phyloP scores from a whole-genome alignment of 1,140 invertebrate genomes.

The Trichogramma pretiosum region DNA sequence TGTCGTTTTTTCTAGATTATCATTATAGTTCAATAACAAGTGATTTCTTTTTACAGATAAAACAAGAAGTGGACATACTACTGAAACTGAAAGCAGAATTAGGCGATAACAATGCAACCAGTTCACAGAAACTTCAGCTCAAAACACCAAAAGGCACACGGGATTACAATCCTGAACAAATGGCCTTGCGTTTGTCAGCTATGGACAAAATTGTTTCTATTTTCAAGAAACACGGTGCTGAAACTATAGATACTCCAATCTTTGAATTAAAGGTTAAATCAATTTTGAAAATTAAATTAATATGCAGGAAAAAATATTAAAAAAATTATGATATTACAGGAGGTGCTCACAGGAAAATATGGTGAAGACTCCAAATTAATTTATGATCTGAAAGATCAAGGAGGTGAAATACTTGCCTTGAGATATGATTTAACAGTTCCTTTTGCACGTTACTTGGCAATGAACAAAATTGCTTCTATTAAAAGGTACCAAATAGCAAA shows the following conservation, averaged over 20 bases:
- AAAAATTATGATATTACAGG: slow-evolving; percentile 48
- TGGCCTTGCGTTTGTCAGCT: slow-evolving; percentile 83
- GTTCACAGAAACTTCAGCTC: slow-evolving; percentile 68
- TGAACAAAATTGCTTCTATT: slow-evolving; percentile 91
- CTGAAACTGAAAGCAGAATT: slow-evolving; percentile 70
- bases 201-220: slow-evolving; percentile 80
- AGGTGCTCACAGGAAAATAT: slow-evolving; percentile 97
- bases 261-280: slow-evolving; percentile 92
- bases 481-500: slow-evolving; percentile 93
- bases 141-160: slow-evolving; percentile 94
- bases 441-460: slow-evolving; percentile 93
- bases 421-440: slow-evolving; percentile 91
- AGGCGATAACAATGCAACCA: slow-evolving; percentile 45
- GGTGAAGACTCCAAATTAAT: slow-evolving; percentile 99
- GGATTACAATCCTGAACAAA: slow-evolving; percentile 90
- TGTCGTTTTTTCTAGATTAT: not conserved
- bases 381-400: slow-evolving; percentile 97
- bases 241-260: slow-evolving; percentile 97
- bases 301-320: not conserved
- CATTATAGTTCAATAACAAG: slow-evolving; percentile 5
- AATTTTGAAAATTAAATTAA: slow-evolving; percentile 8
- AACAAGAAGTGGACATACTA: slow-evolving; percentile 73
- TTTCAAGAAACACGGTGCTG: slow-evolving; percentile 97
- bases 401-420: slow-evolving; percentile 88
- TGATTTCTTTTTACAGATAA: slow-evolving; percentile 51